phyloP scores from a whole-genome alignment of 2,113 vertebrate genomes.

The Tricholaema leucomelas region DNA sequence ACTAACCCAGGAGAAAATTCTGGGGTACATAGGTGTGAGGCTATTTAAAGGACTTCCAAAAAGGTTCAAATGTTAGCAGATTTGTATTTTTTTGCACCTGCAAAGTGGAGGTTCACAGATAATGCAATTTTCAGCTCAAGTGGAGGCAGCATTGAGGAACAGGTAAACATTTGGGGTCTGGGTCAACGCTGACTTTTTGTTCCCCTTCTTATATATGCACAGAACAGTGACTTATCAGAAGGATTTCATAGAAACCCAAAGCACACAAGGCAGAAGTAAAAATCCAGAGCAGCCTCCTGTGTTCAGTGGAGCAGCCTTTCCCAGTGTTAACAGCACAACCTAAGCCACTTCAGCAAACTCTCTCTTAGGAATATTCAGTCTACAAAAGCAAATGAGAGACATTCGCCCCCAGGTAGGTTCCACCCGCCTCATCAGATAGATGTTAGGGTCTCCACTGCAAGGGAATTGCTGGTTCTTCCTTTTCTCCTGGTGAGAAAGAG shows the following conservation, averaged over 20 bases:
- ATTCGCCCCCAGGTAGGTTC: not conserved
- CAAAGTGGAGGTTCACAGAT: not conserved
- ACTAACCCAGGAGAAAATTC: constrained; percentile 17
- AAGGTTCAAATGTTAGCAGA: not conserved
- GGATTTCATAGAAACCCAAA: not conserved
- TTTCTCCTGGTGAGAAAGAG: not conserved
- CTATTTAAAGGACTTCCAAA: constrained; percentile 39
- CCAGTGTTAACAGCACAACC: not conserved
- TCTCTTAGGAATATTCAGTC: not conserved
- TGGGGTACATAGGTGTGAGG: constrained; percentile 27
- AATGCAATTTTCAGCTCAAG: not conserved
- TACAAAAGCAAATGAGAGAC: not conserved
- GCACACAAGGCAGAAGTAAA: not conserved
- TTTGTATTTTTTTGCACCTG: not conserved
- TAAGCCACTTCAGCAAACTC: not conserved
- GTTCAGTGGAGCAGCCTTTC: not conserved
- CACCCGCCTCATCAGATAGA: not conserved
- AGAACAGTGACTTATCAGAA: not conserved
- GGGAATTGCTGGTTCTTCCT: not conserved
- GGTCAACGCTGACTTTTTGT: not conserved
- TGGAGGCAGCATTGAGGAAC: not conserved
- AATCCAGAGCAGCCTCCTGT: not conserved
- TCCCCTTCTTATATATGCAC: not conserved
- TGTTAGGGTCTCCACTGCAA: not conserved
- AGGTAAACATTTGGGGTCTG: not conserved